phyloP scores from a whole-genome alignment of 2,113 vertebrate genomes.

The Tonatia bakeri region DNA sequence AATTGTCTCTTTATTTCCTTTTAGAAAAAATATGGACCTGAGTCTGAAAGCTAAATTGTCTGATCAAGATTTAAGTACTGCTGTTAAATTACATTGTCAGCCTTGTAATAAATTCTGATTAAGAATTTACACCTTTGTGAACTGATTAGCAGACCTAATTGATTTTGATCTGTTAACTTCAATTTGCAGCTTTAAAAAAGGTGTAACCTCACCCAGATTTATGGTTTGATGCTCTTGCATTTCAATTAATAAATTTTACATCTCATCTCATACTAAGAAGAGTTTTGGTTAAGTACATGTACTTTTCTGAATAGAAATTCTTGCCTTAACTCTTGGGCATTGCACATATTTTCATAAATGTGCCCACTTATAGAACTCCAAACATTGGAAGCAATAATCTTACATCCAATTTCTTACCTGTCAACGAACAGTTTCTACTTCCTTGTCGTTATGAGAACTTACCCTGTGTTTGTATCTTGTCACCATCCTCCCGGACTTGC shows the following conservation, averaged over 20 bases:
- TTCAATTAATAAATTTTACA: conserved; percentile 47
- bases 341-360: background rate
- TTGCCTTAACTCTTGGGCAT: background rate
- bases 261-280: background rate
- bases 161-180: conserved; percentile 72
- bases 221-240: conserved; percentile 32
- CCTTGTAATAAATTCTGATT: conserved; percentile 67
- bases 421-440: background rate
- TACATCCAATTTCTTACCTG: background rate
- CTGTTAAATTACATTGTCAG: conserved; percentile 55
- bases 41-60: conserved; percentile 1
- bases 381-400: background rate
- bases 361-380: background rate
- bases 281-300: background rate
- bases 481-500: background rate
- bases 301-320: background rate
- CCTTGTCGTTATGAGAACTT: conserved; percentile 13
- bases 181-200: conserved; percentile 68
- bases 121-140: conserved; percentile 68
- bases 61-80: conserved; percentile 55
- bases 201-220: conserved; percentile 19
- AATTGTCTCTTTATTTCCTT: background rate
- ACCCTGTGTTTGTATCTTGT: conserved; percentile 1
- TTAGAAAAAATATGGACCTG: background rate
- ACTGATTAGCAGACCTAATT: conserved; percentile 63